phyloP scores from a whole-genome alignment of 1,140 invertebrate species.

The Megalopta genalis region DNA sequence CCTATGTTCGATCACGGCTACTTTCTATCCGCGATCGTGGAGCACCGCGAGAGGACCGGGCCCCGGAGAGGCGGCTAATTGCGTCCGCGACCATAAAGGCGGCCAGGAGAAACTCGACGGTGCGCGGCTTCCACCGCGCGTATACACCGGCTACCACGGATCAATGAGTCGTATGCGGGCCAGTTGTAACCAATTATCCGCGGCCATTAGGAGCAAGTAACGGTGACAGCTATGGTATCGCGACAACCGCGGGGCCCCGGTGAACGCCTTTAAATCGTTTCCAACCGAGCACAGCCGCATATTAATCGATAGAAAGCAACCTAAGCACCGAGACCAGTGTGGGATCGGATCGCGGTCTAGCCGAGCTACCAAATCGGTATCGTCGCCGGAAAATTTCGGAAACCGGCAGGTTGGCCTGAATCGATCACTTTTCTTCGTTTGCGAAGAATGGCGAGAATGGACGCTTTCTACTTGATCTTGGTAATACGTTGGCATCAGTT shows the following conservation, averaged over 20 bases:
- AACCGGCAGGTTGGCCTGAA: too few species aligned
- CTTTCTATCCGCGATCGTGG: slow-evolving; percentile 24
- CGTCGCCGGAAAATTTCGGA: too few species aligned
- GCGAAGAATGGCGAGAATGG: too few species aligned
- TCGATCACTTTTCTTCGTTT: too few species aligned
- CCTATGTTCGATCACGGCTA: background rate
- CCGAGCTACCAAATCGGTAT: too few species aligned
- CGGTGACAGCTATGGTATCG: slow-evolving; percentile 27
- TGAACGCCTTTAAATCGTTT: slow-evolving; percentile 49
- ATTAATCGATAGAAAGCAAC: slow-evolving; percentile 68
- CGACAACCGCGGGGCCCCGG: slow-evolving; percentile 25
- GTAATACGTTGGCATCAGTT: too few species aligned
- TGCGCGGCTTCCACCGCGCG: slow-evolving; percentile 21
- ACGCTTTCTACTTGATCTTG: too few species aligned
- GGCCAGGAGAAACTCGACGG: slow-evolving; percentile 38
- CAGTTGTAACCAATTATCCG: slow-evolving; percentile 55
- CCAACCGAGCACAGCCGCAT: slow-evolving; percentile 38
- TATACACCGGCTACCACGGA: slow-evolving; percentile 8
- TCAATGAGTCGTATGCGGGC: slow-evolving; percentile 29
- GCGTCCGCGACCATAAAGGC: slow-evolving; percentile 31
- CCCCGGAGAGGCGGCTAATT: slow-evolving; percentile 42
- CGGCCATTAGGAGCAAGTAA: slow-evolving; percentile 35
- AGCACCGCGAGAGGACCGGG: background rate
- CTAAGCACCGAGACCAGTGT: slow-evolving; percentile 3
- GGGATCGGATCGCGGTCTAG: background rate